These are phyloP conservation scores for Rotaria socialis DNA, from an alignment of 2,888 invertebrate genomes.

Conservation along the genomic window DNA sequence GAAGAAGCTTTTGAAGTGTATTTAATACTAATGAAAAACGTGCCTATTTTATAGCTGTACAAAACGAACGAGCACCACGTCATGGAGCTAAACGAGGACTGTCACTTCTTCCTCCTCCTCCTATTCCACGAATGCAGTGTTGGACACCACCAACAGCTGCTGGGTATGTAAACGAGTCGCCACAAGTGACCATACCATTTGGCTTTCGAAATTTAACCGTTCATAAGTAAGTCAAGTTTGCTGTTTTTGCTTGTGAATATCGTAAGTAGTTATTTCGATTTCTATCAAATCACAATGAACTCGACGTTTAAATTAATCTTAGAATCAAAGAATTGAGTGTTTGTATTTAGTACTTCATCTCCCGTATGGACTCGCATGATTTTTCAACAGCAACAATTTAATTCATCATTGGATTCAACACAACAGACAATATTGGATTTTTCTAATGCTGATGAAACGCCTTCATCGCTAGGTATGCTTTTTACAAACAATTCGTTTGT, in stretches of 20 bases:
- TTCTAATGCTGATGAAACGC: not conserved
- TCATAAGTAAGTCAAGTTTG: not conserved
- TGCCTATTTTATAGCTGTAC: conserved; percentile 16
- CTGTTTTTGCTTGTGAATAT: not conserved
- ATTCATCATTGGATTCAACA: not conserved
- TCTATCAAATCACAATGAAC: too few species aligned
- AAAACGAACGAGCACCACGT: conserved; percentile 36
- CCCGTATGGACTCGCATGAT: not conserved
- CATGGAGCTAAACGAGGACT: not conserved
- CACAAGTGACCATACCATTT: conserved; percentile 6
- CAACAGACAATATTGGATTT: not conserved
- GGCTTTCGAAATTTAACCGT: not conserved
- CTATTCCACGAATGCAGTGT: not conserved
- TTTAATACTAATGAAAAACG: conserved; percentile 15
- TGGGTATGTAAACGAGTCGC: not conserved
- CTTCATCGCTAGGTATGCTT: not conserved
- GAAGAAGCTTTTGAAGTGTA: conserved; percentile 18
- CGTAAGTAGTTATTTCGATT: too few species aligned
- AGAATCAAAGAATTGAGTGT: not conserved
- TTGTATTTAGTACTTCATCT: not conserved
- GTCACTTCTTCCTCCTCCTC: not conserved
- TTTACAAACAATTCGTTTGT: too few species aligned
- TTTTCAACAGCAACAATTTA: not conserved
- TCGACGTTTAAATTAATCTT: too few species aligned
- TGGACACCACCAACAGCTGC: conserved; percentile 16